phyloP scores from a whole-genome alignment of 2,113 vertebrate genomes.

The Strix uralensis region DNA sequence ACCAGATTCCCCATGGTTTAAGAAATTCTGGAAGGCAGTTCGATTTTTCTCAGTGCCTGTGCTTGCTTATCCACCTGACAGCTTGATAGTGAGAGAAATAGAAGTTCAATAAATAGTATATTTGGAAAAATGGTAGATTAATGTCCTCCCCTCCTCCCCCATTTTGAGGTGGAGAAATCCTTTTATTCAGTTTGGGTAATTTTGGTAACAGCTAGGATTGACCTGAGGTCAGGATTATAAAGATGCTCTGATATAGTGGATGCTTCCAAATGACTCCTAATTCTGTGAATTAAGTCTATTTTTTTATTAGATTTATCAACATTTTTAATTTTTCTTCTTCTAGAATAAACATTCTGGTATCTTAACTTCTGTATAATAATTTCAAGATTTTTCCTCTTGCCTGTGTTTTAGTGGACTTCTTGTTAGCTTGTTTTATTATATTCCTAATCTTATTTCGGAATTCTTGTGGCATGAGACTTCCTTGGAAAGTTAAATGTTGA shows the following conservation, averaged over 20 bases:
- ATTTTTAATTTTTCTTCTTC: not conserved
- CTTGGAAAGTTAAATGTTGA: not conserved
- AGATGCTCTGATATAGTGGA: not conserved
- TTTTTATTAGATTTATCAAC: not conserved
- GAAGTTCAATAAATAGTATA: not conserved
- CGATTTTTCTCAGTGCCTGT: not conserved
- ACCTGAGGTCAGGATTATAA: not conserved
- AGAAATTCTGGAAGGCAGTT: not conserved
- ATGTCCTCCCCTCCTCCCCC: not conserved
- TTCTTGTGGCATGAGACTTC: not conserved
- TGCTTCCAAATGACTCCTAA: not conserved
- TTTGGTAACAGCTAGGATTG: not conserved
- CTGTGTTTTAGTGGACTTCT: not conserved
- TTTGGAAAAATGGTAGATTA: not conserved
- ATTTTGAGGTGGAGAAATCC: not conserved
- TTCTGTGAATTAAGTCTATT: not conserved
- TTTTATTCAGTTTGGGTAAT: not conserved
- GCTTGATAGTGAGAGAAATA: not conserved
- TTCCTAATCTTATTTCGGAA: not conserved
- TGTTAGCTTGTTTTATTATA: not conserved
- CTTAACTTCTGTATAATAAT: not conserved
- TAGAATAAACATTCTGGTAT: not conserved
- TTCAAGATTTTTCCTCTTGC: not conserved
- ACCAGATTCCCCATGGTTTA: not conserved
- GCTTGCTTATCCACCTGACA: not conserved